phyloP scores from a whole-genome alignment of 2,797 vertebrate genomes.

The Sebastes hubbsi region DNA sequence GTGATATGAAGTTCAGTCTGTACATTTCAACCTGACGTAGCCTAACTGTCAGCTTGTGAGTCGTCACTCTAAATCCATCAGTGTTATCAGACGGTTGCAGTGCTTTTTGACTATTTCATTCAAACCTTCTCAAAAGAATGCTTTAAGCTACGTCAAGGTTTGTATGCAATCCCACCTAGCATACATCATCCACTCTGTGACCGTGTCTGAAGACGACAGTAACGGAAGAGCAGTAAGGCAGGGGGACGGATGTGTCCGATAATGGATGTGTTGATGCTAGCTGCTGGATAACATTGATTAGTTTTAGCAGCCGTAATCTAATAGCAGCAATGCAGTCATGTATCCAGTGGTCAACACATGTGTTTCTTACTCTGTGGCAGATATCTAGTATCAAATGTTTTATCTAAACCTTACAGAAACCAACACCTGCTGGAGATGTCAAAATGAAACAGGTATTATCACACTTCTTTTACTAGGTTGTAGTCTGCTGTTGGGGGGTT shows the following conservation, averaged over 20 bases:
- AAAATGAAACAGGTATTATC: constrained; percentile 86
- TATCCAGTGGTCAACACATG: constrained; percentile 2
- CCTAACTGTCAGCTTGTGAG: not conserved
- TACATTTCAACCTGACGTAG: not conserved
- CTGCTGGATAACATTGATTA: not conserved
- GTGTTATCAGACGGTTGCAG: constrained; percentile 22
- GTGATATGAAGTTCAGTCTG: not conserved
- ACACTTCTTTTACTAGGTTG: constrained; percentile 42
- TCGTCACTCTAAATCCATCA: not conserved
- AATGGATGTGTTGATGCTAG: constrained; percentile 12
- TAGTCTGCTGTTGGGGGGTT: constrained; percentile 19
- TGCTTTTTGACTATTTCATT: not conserved
- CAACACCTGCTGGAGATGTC: constrained; percentile 89
- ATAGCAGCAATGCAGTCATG: not conserved
- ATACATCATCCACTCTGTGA: not conserved
- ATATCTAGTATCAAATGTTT: constrained; percentile 70
- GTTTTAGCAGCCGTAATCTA: not conserved
- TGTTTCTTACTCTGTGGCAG: constrained; percentile 39
- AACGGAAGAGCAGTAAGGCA: too few species aligned
- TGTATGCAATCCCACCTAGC: not conserved
- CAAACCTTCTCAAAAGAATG: not conserved
- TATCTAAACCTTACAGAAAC: constrained; percentile 83
- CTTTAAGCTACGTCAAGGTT: not conserved
- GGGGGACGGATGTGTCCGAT: not conserved
- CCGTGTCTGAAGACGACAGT: not conserved